Conservation (phyloP, 1,140 invertebrate species). For the Acromyrmex echinatior region DNA sequence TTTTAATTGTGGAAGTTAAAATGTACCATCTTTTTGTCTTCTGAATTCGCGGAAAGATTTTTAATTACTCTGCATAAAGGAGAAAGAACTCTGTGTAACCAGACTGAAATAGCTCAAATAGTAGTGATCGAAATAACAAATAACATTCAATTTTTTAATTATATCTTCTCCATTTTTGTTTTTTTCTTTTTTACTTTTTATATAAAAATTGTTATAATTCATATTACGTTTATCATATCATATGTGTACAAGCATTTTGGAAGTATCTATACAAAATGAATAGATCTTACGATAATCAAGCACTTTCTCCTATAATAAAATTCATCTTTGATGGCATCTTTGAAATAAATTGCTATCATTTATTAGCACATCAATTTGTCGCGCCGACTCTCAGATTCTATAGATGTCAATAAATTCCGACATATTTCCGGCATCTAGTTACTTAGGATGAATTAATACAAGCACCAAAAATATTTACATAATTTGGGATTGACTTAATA, state of each 20-base stretch:
- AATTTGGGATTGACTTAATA: background rate
- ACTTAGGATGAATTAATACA: conserved; percentile 40
- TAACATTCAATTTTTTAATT: background rate
- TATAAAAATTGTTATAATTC: background rate
- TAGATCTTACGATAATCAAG: background rate
- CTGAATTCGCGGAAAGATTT: background rate
- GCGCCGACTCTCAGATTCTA: conserved; percentile 9
- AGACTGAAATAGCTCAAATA: background rate
- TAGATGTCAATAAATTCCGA: conserved; percentile 35
- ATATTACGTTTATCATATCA: background rate
- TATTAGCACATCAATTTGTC: conserved; percentile 59
- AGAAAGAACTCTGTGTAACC: background rate
- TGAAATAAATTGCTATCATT: conserved; percentile 25
- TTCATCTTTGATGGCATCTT: conserved; percentile 18
- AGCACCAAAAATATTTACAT: background rate
- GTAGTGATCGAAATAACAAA: background rate
- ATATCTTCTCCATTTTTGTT: background rate
- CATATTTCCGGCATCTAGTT: conserved; percentile 38
- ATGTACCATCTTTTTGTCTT: background rate
- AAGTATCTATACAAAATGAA: background rate
- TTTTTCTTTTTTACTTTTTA: background rate
- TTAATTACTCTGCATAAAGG: background rate
- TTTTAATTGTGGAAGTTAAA: background rate
- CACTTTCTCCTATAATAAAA: conserved; percentile 56
- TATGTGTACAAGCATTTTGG: background rate